These are phyloP conservation scores for Semnornis frantzii DNA, from an alignment of 2,113 vertebrate genomes.

Conservation along the genomic window DNA sequence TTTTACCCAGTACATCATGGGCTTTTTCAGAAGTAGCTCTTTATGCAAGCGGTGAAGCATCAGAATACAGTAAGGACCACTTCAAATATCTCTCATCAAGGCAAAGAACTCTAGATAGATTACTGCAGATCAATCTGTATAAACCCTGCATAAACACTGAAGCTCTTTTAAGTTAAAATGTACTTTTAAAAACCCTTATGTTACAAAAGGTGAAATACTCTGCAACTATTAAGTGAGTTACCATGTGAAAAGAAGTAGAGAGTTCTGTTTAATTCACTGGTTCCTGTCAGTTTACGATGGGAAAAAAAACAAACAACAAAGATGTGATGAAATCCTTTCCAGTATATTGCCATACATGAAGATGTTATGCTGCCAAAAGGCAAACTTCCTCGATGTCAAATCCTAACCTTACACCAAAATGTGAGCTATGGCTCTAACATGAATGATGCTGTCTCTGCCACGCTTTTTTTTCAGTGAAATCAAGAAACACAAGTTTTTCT, in stretches of 20 bases:
- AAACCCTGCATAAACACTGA: conserved; percentile 51
- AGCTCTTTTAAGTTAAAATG: conserved; percentile 55
- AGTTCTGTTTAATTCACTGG: not conserved
- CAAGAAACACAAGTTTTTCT: not conserved
- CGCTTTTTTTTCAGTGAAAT: not conserved
- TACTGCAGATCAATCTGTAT: conserved; percentile 60
- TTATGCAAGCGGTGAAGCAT: conserved; percentile 51
- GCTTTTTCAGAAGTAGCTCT: conserved; percentile 56
- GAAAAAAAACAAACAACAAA: not conserved
- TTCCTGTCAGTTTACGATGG: not conserved
- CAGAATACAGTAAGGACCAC: conserved; percentile 54
- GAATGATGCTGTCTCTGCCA: not conserved
- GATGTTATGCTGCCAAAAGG: not conserved
- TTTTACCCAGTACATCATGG: conserved; percentile 50
- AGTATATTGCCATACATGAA: not conserved
- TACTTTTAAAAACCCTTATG: not conserved
- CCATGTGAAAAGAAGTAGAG: not conserved
- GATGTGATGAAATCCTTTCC: not conserved
- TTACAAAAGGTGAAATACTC: conserved; percentile 12
- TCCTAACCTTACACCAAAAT: not conserved
- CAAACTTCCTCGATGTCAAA: not conserved
- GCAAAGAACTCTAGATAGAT: conserved; percentile 57
- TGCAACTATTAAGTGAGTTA: not conserved
- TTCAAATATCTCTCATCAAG: conserved; percentile 70
- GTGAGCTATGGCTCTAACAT: not conserved